Conservation (phyloP, 1,140 invertebrate genomes). For the Polyergus mexicanus region DNA sequence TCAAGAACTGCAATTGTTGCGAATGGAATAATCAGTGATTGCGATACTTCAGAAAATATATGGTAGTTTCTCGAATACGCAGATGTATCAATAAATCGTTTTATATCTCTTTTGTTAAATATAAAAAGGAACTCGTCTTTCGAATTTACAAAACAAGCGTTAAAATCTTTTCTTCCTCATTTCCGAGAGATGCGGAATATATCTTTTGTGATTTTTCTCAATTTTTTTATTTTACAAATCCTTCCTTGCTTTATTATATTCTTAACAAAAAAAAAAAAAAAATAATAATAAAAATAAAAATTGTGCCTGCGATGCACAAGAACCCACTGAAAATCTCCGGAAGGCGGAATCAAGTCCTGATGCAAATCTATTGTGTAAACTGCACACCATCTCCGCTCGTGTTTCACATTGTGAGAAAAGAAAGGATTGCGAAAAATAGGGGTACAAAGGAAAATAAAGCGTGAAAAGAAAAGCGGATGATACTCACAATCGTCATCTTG, state of each 20-base stretch:
- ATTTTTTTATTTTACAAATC: not conserved
- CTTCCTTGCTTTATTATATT: not conserved
- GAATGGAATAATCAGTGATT: too few relatives aligned
- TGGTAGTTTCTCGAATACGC: not conserved
- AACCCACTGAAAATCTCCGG: too few relatives aligned
- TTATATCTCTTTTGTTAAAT: not conserved
- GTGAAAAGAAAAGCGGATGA: not conserved
- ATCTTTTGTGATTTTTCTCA: too few relatives aligned
- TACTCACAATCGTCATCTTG: slow-evolving; percentile 64
- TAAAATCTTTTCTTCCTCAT: not conserved
- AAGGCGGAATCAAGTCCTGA: too few relatives aligned
- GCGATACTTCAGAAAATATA: too few relatives aligned
- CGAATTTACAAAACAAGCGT: not conserved
- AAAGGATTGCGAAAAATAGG: too few relatives aligned
- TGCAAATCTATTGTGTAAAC: too few relatives aligned
- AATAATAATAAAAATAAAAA: not conserved
- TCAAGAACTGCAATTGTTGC: too few relatives aligned
- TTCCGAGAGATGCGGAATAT: not conserved
- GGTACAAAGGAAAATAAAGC: too few relatives aligned
- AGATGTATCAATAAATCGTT: not conserved
- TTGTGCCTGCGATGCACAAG: too few relatives aligned
- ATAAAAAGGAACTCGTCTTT: not conserved
- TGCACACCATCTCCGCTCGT: too few relatives aligned
- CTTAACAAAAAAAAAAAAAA: not conserved
- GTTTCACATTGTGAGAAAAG: too few relatives aligned